phyloP scores from a whole-genome alignment of 2,888 invertebrate genomes.

The Linyphia triangularis region DNA sequence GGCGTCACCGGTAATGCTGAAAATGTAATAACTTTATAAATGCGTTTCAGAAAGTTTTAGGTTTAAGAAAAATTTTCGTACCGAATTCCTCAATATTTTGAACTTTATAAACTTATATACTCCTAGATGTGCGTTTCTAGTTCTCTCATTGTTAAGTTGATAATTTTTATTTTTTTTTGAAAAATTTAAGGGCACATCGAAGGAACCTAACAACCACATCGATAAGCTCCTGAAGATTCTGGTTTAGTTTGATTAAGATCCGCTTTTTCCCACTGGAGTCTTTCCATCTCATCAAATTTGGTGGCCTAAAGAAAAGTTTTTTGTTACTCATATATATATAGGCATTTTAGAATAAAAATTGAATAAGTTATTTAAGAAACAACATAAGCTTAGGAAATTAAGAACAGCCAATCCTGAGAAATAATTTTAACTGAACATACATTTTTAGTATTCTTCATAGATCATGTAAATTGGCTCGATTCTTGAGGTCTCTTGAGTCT shows the following conservation, averaged over 20 bases:
- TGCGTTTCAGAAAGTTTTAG: constrained; percentile 28
- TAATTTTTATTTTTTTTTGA: background rate
- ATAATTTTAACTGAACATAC: too few relatives aligned
- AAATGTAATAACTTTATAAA: constrained; percentile 45
- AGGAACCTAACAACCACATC: constrained; percentile 72
- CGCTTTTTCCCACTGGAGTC: constrained; percentile 76
- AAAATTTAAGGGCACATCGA: constrained; percentile 1
- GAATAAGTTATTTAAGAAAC: too few relatives aligned
- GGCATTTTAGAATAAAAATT: too few relatives aligned
- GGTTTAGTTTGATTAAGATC: constrained; percentile 75
- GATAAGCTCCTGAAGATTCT: constrained; percentile 65
- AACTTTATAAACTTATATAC: constrained; percentile 38
- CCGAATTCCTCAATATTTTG: constrained; percentile 39
- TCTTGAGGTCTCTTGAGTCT: too few relatives aligned
- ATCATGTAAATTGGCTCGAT: too few relatives aligned
- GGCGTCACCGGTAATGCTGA: constrained; percentile 27
- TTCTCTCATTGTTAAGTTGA: constrained; percentile 49
- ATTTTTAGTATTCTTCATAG: too few relatives aligned
- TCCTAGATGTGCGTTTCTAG: constrained; percentile 69
- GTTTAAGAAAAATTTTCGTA: constrained; percentile 23
- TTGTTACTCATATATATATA: too few relatives aligned
- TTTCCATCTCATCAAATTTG: constrained; percentile 77
- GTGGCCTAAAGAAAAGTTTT: constrained; percentile 75
- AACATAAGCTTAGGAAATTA: too few relatives aligned
- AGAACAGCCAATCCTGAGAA: too few relatives aligned